Evolutionary conservation across 2,888 invertebrate species (phyloP).

Genomic region (Abscondita cerata): DNA sequence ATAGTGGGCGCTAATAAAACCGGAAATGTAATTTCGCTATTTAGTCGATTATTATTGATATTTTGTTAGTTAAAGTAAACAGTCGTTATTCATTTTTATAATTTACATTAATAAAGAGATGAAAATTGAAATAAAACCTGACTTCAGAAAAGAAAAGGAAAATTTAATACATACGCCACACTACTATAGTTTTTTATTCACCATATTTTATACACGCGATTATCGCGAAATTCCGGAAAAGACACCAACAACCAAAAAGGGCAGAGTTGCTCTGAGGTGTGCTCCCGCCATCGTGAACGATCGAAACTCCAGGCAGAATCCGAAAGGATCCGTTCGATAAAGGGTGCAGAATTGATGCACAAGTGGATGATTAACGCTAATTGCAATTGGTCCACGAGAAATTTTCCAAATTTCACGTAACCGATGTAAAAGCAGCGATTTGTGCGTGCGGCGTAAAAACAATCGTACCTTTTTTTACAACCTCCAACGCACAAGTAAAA

Average conservation of each 20-base stretch:
- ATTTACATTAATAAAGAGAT: no score
- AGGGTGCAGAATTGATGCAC: slow-evolving; percentile 42
- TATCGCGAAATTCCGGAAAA: slow-evolving; percentile 15
- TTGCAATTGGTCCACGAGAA: slow-evolving; percentile 1
- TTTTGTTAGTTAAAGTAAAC: no score
- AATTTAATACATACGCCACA: no score
- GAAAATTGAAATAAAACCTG: no score
- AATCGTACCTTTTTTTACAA: slow-evolving; percentile 5
- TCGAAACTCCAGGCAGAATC: slow-evolving; percentile 51
- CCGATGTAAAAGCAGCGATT: slow-evolving; percentile 1
- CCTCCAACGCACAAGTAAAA: neutral
- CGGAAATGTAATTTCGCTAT: no score
- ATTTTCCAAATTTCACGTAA: neutral
- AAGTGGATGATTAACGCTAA: slow-evolving; percentile 3
- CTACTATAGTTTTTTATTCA: neutral
- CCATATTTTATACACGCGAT: slow-evolving; percentile 5
- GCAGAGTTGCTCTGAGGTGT: slow-evolving; percentile 32
- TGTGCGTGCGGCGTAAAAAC: neutral
- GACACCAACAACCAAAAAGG: slow-evolving; percentile 19
- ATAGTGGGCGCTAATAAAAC: no score
- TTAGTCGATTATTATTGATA: no score
- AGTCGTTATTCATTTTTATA: no score
- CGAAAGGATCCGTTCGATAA: slow-evolving; percentile 55
- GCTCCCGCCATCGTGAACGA: slow-evolving; percentile 43
- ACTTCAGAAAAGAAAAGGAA: no score